A percentile compares a stretch with the other conserved stretches of the same genome.
These are phyloP conservation scores for Drosophila bocqueti DNA, from an alignment of 1,140 invertebrate species.

Conservation along the genomic window DNA sequence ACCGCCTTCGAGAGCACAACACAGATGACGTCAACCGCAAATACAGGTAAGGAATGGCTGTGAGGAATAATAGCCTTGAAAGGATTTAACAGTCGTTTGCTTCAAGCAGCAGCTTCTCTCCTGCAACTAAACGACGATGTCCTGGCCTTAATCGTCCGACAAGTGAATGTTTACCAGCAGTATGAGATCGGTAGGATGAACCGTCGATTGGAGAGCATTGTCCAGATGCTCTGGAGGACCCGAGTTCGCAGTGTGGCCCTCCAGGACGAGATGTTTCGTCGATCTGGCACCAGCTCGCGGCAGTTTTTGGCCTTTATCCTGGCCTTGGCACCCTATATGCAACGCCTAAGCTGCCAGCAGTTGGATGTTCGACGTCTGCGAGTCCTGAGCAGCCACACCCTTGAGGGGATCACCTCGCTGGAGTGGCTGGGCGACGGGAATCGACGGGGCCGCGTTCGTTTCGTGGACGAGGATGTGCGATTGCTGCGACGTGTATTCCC, in stretches of 20 bases:
- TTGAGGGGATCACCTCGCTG: conserved; percentile 39
- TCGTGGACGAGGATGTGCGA: conserved; percentile 73
- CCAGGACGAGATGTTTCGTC: conserved; percentile 49
- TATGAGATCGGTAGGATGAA: conserved; percentile 64
- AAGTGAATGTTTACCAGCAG: conserved; percentile 67
- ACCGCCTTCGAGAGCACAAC: conserved; percentile 30
- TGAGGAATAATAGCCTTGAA: neutral
- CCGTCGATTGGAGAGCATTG: conserved; percentile 55
- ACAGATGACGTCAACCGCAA: conserved; percentile 52
- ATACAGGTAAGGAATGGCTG: conserved; percentile 47
- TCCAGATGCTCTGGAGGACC: conserved; percentile 66
- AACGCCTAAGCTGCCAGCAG: conserved; percentile 52
- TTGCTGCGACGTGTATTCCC: conserved; percentile 63
- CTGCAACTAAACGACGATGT: conserved; percentile 77
- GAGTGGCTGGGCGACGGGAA: conserved; percentile 54
- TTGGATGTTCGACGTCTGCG: conserved; percentile 64
- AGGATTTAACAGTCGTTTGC: conserved; percentile 1
- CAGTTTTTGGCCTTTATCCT: conserved; percentile 61
- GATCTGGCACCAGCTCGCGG: conserved; percentile 24
- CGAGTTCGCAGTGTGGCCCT: conserved; percentile 58
- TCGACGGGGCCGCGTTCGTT: conserved; percentile 38
- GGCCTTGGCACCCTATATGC: conserved; percentile 50
- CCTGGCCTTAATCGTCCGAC: conserved; percentile 58
- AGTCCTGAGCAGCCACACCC: conserved; percentile 30
- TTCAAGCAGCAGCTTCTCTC: conserved; percentile 23